These are phyloP conservation scores for Ips typographus DNA, from an alignment of 1,140 invertebrate species.

Conservation along the genomic window DNA sequence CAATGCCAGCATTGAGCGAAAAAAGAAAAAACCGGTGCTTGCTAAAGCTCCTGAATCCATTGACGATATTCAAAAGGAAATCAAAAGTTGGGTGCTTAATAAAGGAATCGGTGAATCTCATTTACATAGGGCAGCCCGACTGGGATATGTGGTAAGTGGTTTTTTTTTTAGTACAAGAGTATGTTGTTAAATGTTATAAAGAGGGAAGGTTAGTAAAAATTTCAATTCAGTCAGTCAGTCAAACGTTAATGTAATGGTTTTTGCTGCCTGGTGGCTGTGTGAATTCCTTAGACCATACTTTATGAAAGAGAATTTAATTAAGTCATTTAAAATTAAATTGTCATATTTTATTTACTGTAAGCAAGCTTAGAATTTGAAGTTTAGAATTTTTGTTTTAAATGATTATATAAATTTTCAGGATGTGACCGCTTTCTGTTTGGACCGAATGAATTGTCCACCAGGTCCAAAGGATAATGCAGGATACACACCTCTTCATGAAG, in stretches of 20 bases:
- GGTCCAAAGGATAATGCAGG: constrained; percentile 91
- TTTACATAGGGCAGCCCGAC: constrained; percentile 83
- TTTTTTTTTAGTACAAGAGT: background rate
- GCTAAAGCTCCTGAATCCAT: constrained; percentile 66
- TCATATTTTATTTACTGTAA: no score
- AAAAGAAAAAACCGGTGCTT: constrained; percentile 36
- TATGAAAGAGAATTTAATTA: no score
- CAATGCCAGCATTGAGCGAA: constrained; percentile 46
- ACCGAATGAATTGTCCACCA: constrained; percentile 77
- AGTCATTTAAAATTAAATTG: no score
- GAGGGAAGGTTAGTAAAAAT: background rate
- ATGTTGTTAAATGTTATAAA: background rate
- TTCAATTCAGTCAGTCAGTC: no score
- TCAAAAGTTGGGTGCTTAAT: constrained; percentile 88
- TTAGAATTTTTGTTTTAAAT: no score
- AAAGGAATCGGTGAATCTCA: constrained; percentile 91
- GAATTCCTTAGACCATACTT: no score
- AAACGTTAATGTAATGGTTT: no score
- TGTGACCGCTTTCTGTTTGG: constrained; percentile 85
- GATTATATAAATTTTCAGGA: constrained; percentile 60
- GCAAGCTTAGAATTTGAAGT: no score
- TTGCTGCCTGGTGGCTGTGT: no score
- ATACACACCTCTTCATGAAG: constrained; percentile 91
- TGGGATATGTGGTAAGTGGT: constrained; percentile 77
- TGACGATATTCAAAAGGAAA: constrained; percentile 79